Evolutionary conservation across 2,797 vertebrate genomes (phyloP).

Genomic region (Xenopus petersii): DNA sequence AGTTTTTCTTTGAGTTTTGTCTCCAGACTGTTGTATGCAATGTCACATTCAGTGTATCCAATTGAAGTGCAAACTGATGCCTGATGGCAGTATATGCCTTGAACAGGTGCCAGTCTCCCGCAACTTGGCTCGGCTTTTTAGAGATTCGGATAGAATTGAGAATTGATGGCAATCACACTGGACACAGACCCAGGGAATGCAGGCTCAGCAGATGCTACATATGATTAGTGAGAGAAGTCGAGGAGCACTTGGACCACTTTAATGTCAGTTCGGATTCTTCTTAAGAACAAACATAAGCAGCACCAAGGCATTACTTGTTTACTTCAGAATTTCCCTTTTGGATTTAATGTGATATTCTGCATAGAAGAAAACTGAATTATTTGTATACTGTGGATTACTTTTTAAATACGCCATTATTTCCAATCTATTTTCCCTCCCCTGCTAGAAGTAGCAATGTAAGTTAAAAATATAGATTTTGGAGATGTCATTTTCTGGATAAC

Average conservation of each 20-base stretch:
- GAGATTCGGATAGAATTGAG: constrained; percentile 46
- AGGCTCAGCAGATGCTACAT: constrained; percentile 61
- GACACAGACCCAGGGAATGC: constrained; percentile 62
- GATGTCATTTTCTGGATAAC: too few species aligned
- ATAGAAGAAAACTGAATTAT: constrained; percentile 5
- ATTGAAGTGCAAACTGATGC: constrained; percentile 79
- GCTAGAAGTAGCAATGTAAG: too few species aligned
- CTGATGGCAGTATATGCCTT: constrained; percentile 77
- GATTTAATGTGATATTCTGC: neutral
- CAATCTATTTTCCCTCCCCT: neutral
- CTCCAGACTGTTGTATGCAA: constrained; percentile 65
- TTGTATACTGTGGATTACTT: neutral
- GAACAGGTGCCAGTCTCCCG: constrained; percentile 73
- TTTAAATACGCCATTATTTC: neutral
- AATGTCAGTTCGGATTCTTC: constrained; percentile 58
- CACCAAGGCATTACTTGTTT: constrained; percentile 49
- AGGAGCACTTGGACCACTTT: constrained; percentile 51
- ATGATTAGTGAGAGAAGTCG: constrained; percentile 62
- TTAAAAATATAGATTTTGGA: too few species aligned
- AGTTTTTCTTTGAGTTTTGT: constrained; percentile 57
- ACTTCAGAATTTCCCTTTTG: constrained; percentile 14
- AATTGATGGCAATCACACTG: constrained; percentile 61
- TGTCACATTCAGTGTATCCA: constrained; percentile 79
- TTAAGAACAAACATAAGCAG: constrained; percentile 49
- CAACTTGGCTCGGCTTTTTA: constrained; percentile 48